Base-by-base conservation (phyloP, 1,140 invertebrate genomes). In the Conus betulinus region DNA sequence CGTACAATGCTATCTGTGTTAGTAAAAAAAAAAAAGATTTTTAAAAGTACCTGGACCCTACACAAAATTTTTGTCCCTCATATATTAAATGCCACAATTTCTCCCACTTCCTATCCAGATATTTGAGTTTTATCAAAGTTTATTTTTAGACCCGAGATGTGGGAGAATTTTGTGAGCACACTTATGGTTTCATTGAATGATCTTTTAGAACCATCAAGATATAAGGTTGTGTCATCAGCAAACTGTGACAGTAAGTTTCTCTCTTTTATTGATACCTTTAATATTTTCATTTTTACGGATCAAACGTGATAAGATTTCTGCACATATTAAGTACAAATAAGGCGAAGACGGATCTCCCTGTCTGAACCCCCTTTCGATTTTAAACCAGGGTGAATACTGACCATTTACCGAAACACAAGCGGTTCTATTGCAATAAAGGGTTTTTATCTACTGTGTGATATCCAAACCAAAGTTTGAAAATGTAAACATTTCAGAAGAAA, bases 221-320 rank as follows among this genome's bases (percentile, higher is more conserved):
- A 87, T 55, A 88, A 53, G 5, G 51, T 81, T 6, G 87, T 88
- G 53, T 87, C 87, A 89, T 89, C 89, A 55, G 88, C 84, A 67
- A 81, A 90, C 63, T 88, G 87, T 10, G 60, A 85, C 11, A 90
- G 53, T 5, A 84, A 20, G 10, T 52, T 57, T 83, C 88, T 84
- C 11, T 20, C 85, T 85, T 67, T 76, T 39, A 52, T 15, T 81
- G 51, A 88, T 88, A 79, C 85, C 86, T 27, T 88, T 84, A 83
- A 84, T 90, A 63, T 85, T 51, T 25, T 84, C 74, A 87, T 25
- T 88, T 63, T 20, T 83, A 55, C 63, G 79, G 25, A 90, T 84
- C 85, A 57, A 27, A 8, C 67, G 27, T 60, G 74, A 76, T 51
- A 89, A 74, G 23, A 84, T 84, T 87, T 88, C 87, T 52, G 76